These are phyloP conservation scores for Pogoniulus pusillus DNA, from an alignment of 2,797 vertebrate species.

Conservation along the genomic window DNA sequence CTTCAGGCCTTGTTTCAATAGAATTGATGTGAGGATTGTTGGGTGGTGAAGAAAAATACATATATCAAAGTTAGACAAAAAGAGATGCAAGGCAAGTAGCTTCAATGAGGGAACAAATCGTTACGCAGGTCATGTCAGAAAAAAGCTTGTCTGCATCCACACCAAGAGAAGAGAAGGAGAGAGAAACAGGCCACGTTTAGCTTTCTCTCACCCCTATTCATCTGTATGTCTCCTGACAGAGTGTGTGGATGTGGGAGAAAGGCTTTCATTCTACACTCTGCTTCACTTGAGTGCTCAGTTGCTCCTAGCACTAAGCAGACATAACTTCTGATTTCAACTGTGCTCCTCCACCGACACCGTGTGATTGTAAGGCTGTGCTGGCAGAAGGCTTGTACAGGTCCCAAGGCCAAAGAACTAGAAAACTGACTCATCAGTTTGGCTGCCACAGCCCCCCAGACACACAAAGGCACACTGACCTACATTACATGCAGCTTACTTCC, in stretches of 20 bases:
- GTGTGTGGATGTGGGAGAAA: not conserved
- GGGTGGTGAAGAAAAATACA: not conserved
- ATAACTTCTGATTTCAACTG: not conserved
- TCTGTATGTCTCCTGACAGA: not conserved
- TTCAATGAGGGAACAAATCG: not conserved
- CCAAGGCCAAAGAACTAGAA: not conserved
- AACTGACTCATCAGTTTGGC: not conserved
- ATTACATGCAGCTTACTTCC: not conserved
- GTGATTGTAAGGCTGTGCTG: not conserved
- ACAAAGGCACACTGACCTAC: not conserved
- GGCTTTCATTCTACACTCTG: rapidly evolving
- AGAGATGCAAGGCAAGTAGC: not conserved
- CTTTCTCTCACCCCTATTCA: not conserved
- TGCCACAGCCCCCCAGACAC: not conserved
- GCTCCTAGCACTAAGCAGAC: not conserved
- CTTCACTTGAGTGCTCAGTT: not conserved
- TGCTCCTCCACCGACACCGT: not conserved
- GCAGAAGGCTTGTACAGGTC: not conserved
- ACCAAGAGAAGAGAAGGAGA: not conserved
- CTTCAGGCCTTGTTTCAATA: not conserved
- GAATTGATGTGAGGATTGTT: not conserved
- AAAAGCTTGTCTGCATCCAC: not conserved
- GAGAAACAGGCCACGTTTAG: not conserved
- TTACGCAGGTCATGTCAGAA: not conserved
- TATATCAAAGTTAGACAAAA: not conserved